These are phyloP conservation scores for Ambastaia sidthimunki DNA, from an alignment of 2,797 vertebrate genomes.

Conservation along the genomic window DNA sequence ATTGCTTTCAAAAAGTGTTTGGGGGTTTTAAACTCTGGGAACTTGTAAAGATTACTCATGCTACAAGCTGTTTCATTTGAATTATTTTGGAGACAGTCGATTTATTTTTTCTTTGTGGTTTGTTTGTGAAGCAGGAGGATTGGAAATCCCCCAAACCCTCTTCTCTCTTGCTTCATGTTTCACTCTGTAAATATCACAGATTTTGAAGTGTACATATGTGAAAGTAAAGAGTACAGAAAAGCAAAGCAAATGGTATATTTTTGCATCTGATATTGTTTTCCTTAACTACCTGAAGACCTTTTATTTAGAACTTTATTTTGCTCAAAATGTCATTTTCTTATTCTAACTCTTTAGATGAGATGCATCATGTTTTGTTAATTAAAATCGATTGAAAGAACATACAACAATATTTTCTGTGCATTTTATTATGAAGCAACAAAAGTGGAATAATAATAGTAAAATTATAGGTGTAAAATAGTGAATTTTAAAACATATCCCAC, in stretches of 20 bases:
- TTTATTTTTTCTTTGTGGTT: constrained; percentile 58
- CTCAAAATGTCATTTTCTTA: constrained; percentile 59
- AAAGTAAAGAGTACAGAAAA: constrained; percentile 82
- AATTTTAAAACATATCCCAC: no score
- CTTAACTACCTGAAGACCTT: constrained; percentile 82
- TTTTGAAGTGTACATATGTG: constrained; percentile 85
- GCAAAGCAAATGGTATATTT: constrained; percentile 86
- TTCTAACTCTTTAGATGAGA: background rate
- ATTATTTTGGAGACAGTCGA: constrained; percentile 67
- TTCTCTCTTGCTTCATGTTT: constrained; percentile 67
- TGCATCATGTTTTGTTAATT: background rate
- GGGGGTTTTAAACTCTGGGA: constrained; percentile 69
- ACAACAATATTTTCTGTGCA: constrained; percentile 39
- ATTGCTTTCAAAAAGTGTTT: constrained; percentile 24
- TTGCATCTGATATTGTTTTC: constrained; percentile 84
- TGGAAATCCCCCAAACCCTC: constrained; percentile 70
- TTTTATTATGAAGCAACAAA: constrained; percentile 50
- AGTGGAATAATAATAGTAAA: no score
- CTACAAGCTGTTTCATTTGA: constrained; percentile 70
- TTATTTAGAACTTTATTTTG: constrained; percentile 76
- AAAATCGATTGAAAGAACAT: background rate
- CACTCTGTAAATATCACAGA: constrained; percentile 82
- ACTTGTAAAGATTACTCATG: constrained; percentile 62
- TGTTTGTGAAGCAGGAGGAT: constrained; percentile 66
- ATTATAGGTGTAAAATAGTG: no score